Percentiles rank a stretch among this genome's conserved stretches.
These are phyloP conservation scores for Danio rerio DNA, from an alignment of 2,113 vertebrate species.

Conservation along the genomic window GRCz12tu NC_133195.1:21709501-21710000, in stretches of 20 bases:
- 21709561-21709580: conserved; percentile 10
- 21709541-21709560: neutral
- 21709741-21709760: conserved; percentile 11
- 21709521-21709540: neutral
- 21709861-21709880: conserved; percentile 55
- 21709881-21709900: conserved; percentile 10
- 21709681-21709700: neutral
- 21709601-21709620: neutral
- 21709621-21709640: neutral
- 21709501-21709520: neutral
- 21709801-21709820: conserved; percentile 6
- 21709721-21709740: conserved; percentile 14
- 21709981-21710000: neutral
- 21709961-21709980: neutral
- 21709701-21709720: conserved; percentile 5
- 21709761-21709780: neutral
- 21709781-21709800: neutral
- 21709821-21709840: conserved; percentile 68
- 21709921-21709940: neutral
- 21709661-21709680: neutral
- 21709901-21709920: conserved; percentile 17
- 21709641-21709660: neutral
- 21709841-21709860: conserved; percentile 62
- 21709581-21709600: neutral
- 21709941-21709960: conserved; percentile 9